Evolutionary conservation across 1,140 invertebrate species (phyloP).

Genomic region (Tribolium castaneum): DNA sequence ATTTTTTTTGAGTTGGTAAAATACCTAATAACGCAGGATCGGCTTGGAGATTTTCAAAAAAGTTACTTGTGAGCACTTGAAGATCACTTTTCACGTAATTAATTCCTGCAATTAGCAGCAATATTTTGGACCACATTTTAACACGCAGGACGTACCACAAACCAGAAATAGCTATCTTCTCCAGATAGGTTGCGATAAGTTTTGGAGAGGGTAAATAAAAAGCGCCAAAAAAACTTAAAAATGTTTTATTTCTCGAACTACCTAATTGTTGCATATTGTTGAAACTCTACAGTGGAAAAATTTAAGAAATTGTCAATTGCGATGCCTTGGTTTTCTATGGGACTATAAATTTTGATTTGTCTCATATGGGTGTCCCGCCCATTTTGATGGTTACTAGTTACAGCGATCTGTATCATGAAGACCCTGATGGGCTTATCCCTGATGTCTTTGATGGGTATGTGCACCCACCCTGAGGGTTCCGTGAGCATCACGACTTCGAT

Average conservation of each 20-base stretch:
- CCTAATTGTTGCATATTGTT: constrained; percentile 82
- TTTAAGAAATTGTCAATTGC: constrained; percentile 78
- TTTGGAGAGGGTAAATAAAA: constrained; percentile 9
- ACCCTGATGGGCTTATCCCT: constrained; percentile 89
- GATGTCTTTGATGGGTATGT: constrained; percentile 91
- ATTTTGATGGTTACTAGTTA: constrained; percentile 98
- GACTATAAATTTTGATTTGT: constrained; percentile 96
- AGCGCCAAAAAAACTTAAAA: not conserved
- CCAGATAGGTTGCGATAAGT: not conserved
- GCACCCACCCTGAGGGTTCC: constrained; percentile 95
- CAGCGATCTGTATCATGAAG: constrained; percentile 97
- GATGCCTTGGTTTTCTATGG: constrained; percentile 82
- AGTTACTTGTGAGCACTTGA: constrained; percentile 49
- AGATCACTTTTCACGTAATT: constrained; percentile 1
- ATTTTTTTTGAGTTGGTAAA: not conserved
- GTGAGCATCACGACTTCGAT: constrained; percentile 94
- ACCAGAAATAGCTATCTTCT: not conserved
- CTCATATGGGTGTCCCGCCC: constrained; percentile 98
- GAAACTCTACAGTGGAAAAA: constrained; percentile 85
- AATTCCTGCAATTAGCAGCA: not conserved
- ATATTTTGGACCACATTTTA: not conserved
- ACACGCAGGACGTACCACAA: not conserved
- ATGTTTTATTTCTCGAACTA: constrained; percentile 62
- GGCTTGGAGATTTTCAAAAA: constrained; percentile 55
- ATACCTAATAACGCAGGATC: constrained; percentile 53